Conservation (phyloP, 2,113 vertebrate genomes). For the Phylloscopus trochilus region DNA sequence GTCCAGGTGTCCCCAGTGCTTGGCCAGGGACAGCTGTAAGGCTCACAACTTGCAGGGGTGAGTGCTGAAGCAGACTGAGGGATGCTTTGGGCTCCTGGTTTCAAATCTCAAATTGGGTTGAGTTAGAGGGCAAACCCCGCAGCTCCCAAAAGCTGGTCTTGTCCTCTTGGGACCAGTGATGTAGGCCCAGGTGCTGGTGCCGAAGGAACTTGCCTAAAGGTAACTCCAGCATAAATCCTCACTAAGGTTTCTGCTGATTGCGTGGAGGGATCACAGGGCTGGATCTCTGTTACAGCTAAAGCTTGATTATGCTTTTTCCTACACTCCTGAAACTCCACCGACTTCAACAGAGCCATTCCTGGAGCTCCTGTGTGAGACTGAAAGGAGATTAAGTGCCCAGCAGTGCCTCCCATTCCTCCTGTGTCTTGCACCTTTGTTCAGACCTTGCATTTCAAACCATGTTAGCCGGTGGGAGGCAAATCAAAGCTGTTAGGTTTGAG, state of each 20-base stretch:
- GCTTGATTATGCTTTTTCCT: conserved; percentile 27
- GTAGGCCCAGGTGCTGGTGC: background rate
- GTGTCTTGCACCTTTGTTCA: conserved; percentile 63
- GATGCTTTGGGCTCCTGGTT: background rate
- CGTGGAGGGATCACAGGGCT: background rate
- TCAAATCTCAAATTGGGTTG: accelerated
- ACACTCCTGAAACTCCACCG: background rate
- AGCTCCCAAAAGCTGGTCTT: background rate
- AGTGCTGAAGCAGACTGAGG: background rate
- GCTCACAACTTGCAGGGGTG: background rate
- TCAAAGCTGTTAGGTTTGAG: conserved; percentile 63
- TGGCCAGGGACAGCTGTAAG: background rate
- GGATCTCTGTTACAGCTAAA: background rate
- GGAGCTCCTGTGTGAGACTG: conserved; percentile 41
- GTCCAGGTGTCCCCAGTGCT: background rate
- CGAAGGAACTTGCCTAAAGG: background rate
- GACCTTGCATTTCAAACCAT: conserved; percentile 66
- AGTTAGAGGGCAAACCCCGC: accelerated
- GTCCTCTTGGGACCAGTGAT: background rate
- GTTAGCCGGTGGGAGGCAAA: conserved; percentile 56
- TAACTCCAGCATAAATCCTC: background rate
- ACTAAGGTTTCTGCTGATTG: background rate
- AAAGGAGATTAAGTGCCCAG: conserved; percentile 65
- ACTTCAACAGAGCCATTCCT: conserved; percentile 8
- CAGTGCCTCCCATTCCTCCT: conserved; percentile 50